Percentiles rank a stretch among this genome's conserved stretches.
phyloP scores from a whole-genome alignment of 1,140 invertebrate genomes.

The Drosophila pallidifrons region DNA sequence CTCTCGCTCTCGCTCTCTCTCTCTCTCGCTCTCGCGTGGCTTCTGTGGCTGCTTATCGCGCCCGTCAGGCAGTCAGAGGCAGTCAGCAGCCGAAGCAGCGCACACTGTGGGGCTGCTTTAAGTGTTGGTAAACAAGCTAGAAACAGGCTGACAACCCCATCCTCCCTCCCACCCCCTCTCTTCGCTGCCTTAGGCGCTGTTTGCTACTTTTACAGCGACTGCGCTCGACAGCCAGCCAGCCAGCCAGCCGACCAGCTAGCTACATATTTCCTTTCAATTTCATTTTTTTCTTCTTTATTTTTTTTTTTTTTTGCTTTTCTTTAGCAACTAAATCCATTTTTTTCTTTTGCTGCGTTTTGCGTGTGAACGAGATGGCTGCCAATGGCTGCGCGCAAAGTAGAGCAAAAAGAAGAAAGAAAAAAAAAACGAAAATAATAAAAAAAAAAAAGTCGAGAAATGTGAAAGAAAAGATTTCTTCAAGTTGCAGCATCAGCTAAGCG shows the following conservation, averaged over 20 bases:
- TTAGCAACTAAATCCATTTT: constrained; percentile 71
- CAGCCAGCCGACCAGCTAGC: constrained; percentile 29
- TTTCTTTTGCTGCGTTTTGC: neutral
- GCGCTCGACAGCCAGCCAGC: constrained; percentile 52
- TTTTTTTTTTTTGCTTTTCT: constrained; percentile 54
- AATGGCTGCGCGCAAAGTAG: constrained; percentile 34
- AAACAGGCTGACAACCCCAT: constrained; percentile 52
- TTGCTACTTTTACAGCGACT: constrained; percentile 80
- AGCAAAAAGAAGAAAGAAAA: constrained; percentile 10
- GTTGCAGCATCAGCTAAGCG: constrained; percentile 55
- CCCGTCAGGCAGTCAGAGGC: constrained; percentile 14
- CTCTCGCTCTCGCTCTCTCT: neutral
- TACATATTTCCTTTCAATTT: constrained; percentile 73
- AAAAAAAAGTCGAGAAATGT: constrained; percentile 11
- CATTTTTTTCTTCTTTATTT: constrained; percentile 2
- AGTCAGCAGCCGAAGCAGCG: too few relatives aligned
- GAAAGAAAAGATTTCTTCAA: constrained; percentile 45
- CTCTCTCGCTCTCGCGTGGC: neutral
- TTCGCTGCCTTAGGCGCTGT: constrained; percentile 60
- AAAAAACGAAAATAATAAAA: neutral
- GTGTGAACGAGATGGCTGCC: neutral
- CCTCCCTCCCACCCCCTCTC: neutral
- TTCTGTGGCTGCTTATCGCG: constrained; percentile 50
- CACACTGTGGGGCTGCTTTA: constrained; percentile 30
- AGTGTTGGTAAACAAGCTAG: constrained; percentile 79